Evolutionary conservation across 2,113 vertebrate genomes (phyloP), one percentile per base, ranked within the genome.

Genomic region (Trichechus manatus): DNA sequence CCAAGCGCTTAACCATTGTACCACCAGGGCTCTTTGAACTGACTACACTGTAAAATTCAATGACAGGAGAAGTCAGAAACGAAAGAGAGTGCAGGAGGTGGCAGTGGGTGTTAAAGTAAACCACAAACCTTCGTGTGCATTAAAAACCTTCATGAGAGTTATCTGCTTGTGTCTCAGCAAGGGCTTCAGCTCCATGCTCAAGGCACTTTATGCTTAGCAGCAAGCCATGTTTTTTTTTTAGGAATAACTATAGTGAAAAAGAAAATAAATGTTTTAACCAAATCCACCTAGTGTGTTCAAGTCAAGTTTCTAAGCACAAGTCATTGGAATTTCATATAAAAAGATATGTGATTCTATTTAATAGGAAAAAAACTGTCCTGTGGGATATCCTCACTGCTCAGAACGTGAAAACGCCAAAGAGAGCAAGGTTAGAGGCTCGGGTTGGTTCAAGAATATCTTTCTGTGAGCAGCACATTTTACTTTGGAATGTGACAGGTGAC

Each of bases 391-490:
- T 44, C 29, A 2, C 14, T 47, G 7, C 25, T 63, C 53, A 82
- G 39, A 91, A 68, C 59, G 29, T 29, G 36, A 88, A 84, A 53
- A 29, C 2, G 1, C 25, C 3, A 29, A 82, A 31, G 22, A 22
- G 47, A 72, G 3, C 68, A 53, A 72, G 68, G 63, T 75, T 17
- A 75, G 70, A 64, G 44, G 29, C 50, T 87, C 1, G 1, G 14
- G 6, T 23, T 36, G 14, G 20, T 72, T 75, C 29, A 68, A 89
- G 86, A 74, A n/a, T 88, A 85, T 89, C 79, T 80, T 29, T 70
- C 66, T 80, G n/a, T 0, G 27, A 89, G 72, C 66, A 64, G 36
- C 47, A 94, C 66, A 80, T 68, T 97, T 92, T 81, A 63, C 10
- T 33, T 77, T 23, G 87, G 72, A 89, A 91, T 3, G 1, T 78